These are phyloP conservation scores for Drosophila anomelani DNA, from an alignment of 2,888 invertebrate genomes.

Conservation along the genomic window DNA sequence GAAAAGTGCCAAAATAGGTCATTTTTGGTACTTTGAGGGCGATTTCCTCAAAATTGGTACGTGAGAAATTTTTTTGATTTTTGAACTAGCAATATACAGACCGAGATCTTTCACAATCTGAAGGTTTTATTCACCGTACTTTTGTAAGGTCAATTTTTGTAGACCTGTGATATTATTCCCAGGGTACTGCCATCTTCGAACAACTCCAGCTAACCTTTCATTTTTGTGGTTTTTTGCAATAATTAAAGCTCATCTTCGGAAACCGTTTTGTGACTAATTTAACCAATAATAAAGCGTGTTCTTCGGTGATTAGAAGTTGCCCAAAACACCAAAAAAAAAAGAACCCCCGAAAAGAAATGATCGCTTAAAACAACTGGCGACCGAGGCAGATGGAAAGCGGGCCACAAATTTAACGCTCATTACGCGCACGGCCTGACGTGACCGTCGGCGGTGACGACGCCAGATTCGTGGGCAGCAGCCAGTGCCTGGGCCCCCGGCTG, in stretches of 20 bases:
- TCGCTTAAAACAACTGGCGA: slow-evolving; percentile 17
- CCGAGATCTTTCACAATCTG: too few relatives aligned
- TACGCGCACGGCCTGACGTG: slow-evolving; percentile 78
- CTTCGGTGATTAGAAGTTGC: slow-evolving; percentile 72
- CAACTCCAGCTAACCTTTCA: slow-evolving; percentile 12
- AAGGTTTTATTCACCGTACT: too few relatives aligned
- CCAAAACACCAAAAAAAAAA: slow-evolving; percentile 51
- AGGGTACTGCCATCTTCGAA: slow-evolving; percentile 4
- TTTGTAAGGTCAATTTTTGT: too few relatives aligned
- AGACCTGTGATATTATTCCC: too few relatives aligned
- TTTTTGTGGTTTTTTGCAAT: slow-evolving; percentile 56
- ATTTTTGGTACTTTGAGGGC: too few relatives aligned
- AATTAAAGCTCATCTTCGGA: slow-evolving; percentile 66
- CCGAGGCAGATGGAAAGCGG: slow-evolving; percentile 57
- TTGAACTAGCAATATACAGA: too few relatives aligned
- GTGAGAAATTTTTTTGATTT: too few relatives aligned
- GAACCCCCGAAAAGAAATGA: slow-evolving; percentile 15
- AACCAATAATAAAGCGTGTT: slow-evolving; percentile 75
- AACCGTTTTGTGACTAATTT: slow-evolving; percentile 80
- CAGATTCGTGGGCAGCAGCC: slow-evolving; percentile 68
- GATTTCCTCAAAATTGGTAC: too few relatives aligned
- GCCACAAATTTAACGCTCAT: slow-evolving; percentile 76
- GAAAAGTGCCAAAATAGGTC: too few relatives aligned
- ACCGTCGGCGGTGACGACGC: slow-evolving; percentile 58
- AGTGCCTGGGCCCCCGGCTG: slow-evolving; percentile 7